Percentiles rank a stretch among this genome's conserved stretches.
These are phyloP conservation scores for Leucoraja erinaceus DNA, from an alignment of 2,113 vertebrate species.

Conservation along the genomic window DNA sequence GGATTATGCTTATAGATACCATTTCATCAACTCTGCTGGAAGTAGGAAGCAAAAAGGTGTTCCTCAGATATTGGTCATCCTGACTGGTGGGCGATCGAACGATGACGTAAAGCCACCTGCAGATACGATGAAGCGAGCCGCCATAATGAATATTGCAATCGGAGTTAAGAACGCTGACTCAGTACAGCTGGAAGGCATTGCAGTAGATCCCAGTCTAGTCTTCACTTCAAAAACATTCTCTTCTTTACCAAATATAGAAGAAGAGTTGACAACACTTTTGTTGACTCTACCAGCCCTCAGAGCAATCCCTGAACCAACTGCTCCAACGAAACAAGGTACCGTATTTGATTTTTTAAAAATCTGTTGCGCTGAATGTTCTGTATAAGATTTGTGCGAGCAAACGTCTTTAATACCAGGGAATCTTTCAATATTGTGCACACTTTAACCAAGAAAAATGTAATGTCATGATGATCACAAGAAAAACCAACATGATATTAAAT, in stretches of 20 bases:
- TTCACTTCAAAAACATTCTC: conserved; percentile 46
- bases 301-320: neutral
- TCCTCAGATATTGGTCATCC: conserved; percentile 36
- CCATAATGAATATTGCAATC: conserved; percentile 45
- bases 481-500: no score
- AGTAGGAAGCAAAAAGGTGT: conserved; percentile 29
- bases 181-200: conserved; percentile 61
- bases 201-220: conserved; percentile 55
- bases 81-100: conserved; percentile 17
- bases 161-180: conserved; percentile 75
- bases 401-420: neutral
- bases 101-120: conserved; percentile 4
- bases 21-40: conserved; percentile 34
- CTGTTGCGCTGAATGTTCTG: neutral
- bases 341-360: conserved; percentile 34
- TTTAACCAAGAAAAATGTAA: neutral
- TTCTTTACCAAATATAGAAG: neutral
- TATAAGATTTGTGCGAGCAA: neutral
- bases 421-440: neutral
- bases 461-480: neutral
- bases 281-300: neutral
- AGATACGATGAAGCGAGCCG: conserved; percentile 8
- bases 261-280: neutral
- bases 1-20: neutral
- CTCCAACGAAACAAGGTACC: conserved; percentile 39